These are phyloP conservation scores for Falco biarmicus DNA, from an alignment of 2,797 vertebrate genomes.

Conservation along the genomic window DNA sequence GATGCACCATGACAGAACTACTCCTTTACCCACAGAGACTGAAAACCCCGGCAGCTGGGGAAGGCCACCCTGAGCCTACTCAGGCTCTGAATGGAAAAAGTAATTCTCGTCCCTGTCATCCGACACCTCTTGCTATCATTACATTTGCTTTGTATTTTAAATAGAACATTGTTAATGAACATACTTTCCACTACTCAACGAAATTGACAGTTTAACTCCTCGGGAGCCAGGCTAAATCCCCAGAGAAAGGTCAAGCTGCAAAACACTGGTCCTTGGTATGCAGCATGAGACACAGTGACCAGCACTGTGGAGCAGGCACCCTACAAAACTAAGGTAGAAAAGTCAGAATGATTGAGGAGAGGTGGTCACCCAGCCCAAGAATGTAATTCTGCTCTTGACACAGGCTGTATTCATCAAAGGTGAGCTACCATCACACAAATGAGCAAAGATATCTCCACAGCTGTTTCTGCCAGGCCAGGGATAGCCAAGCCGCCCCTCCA, in stretches of 20 bases:
- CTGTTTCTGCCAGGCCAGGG: background rate
- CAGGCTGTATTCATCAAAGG: background rate
- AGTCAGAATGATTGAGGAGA: background rate
- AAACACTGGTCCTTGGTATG: background rate
- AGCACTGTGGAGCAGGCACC: rapidly evolving
- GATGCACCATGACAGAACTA: background rate
- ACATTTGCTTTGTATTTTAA: conserved; percentile 65
- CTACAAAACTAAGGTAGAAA: background rate
- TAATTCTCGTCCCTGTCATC: background rate
- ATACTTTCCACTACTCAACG: conserved; percentile 15
- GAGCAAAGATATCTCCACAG: background rate
- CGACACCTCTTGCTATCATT: background rate
- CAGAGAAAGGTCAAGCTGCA: background rate
- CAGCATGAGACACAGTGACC: background rate
- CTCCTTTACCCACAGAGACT: background rate
- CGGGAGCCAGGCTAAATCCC: background rate
- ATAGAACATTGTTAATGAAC: conserved; percentile 53
- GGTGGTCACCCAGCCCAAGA: background rate
- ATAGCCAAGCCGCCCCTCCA: background rate
- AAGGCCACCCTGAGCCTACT: background rate
- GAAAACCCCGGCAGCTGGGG: background rate
- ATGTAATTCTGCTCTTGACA: background rate
- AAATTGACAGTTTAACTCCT: background rate
- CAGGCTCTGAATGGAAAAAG: background rate
- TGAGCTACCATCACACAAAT: background rate